A percentile compares a stretch with the other conserved stretches of the same genome.
phyloP scores from a whole-genome alignment of 2,888 invertebrate genomes.

The Lucinisca nassula region DNA sequence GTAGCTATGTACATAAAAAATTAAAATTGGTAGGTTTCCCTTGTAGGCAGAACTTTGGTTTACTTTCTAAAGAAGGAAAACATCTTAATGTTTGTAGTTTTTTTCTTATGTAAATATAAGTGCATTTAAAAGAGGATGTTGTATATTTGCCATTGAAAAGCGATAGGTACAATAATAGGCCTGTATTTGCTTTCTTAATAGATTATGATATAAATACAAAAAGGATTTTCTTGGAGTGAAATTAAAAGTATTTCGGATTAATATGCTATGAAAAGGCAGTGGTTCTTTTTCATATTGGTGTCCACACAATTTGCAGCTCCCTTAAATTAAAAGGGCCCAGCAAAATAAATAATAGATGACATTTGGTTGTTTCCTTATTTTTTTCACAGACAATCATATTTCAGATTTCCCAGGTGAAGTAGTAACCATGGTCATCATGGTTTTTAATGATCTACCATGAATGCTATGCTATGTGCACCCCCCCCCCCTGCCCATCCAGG shows the following conservation, averaged over 20 bases:
- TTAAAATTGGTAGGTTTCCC: background rate
- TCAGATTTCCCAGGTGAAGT: too few relatives aligned
- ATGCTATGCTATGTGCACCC: too few relatives aligned
- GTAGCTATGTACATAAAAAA: background rate
- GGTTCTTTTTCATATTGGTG: too few relatives aligned
- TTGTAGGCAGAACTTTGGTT: background rate
- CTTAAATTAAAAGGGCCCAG: too few relatives aligned
- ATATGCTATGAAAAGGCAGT: background rate
- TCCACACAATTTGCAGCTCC: too few relatives aligned
- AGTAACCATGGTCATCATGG: too few relatives aligned
- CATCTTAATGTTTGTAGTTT: constrained; percentile 5
- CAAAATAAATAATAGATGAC: too few relatives aligned
- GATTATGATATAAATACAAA: constrained; percentile 1
- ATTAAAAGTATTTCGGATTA: background rate
- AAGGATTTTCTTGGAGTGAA: background rate
- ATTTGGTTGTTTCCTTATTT: too few relatives aligned
- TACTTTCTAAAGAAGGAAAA: background rate
- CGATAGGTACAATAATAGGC: background rate
- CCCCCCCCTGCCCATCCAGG: too few relatives aligned
- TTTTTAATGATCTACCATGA: too few relatives aligned
- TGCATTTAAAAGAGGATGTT: background rate
- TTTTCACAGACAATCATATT: too few relatives aligned
- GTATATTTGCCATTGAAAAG: background rate
- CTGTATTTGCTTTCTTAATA: background rate
- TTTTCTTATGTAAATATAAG: background rate